phyloP scores from a whole-genome alignment of 2,113 vertebrate genomes.

The Hippocampus guttulatus region DNA sequence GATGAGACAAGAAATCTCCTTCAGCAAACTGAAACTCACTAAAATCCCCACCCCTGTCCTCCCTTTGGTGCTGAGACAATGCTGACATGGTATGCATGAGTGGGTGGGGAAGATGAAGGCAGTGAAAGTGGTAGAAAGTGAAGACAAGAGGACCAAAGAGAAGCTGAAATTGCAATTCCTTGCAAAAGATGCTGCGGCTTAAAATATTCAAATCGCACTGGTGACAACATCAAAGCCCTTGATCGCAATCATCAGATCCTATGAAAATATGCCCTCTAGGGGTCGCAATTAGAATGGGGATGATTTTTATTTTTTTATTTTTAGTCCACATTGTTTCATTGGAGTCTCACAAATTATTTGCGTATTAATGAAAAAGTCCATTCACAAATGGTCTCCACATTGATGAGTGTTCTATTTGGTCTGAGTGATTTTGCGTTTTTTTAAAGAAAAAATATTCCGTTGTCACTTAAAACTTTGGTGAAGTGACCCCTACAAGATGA shows the following conservation, averaged over 20 bases:
- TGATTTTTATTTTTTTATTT: no score
- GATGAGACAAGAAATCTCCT: no score
- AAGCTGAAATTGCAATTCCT: neutral
- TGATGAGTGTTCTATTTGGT: no score
- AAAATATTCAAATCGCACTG: neutral
- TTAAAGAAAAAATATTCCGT: neutral
- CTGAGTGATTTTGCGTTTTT: no score
- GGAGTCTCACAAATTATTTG: no score
- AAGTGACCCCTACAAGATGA: neutral
- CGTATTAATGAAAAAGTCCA: no score
- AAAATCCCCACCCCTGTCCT: slow-evolving; percentile 30
- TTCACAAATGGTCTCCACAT: no score
- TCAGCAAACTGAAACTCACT: no score
- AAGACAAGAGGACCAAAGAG: slow-evolving; percentile 7
- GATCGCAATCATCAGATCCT: neutral
- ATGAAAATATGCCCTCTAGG: neutral
- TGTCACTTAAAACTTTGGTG: neutral
- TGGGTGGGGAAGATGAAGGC: slow-evolving; percentile 8
- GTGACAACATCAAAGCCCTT: neutral
- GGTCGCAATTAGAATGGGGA: no score
- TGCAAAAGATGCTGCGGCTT: neutral
- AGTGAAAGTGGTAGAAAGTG: slow-evolving; percentile 9
- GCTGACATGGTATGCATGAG: slow-evolving; percentile 19
- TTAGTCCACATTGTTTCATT: no score
- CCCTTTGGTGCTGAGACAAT: slow-evolving; percentile 53